Evolutionary conservation across 2,888 invertebrate species (phyloP).

Genomic region (Caenorhabditis drosophilae): DNA sequence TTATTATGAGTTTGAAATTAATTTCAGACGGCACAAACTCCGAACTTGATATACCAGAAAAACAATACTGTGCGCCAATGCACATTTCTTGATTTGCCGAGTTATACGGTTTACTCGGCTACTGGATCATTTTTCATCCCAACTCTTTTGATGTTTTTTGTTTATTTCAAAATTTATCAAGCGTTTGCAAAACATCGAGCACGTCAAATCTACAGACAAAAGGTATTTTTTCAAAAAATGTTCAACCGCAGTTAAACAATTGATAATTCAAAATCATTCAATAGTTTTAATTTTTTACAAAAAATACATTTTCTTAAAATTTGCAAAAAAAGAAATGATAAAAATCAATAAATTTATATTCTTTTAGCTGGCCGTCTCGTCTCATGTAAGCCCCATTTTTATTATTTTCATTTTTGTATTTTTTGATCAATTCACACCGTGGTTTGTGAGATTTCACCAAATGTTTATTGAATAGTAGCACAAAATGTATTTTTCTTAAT

Average conservation of each 20-base stretch:
- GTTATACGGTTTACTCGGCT: conserved; percentile 71
- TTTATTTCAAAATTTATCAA: conserved; percentile 92
- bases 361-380: conserved; percentile 69
- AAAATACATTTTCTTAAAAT: conserved; percentile 2
- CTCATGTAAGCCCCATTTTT: conserved; percentile 63
- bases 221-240: no score
- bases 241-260: no score
- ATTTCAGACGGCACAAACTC: conserved; percentile 41
- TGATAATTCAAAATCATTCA: background rate
- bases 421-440: conserved; percentile 9
- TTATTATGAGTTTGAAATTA: conserved; percentile 8
- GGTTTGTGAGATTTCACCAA: background rate
- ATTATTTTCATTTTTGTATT: conserved; percentile 22
- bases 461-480: background rate
- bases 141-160: conserved; percentile 98
- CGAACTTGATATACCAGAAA: conserved; percentile 45
- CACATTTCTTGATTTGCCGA: conserved; percentile 68
- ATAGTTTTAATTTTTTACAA: background rate
- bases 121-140: conserved; percentile 95
- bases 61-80: conserved; percentile 54
- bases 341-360: background rate
- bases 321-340: background rate
- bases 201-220: conserved; percentile 69
- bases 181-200: conserved; percentile 70
- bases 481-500: no score